Evolutionary conservation across 2,797 vertebrate species (phyloP).

Genomic region (Parauchenoglanis ngamensis): DNA sequence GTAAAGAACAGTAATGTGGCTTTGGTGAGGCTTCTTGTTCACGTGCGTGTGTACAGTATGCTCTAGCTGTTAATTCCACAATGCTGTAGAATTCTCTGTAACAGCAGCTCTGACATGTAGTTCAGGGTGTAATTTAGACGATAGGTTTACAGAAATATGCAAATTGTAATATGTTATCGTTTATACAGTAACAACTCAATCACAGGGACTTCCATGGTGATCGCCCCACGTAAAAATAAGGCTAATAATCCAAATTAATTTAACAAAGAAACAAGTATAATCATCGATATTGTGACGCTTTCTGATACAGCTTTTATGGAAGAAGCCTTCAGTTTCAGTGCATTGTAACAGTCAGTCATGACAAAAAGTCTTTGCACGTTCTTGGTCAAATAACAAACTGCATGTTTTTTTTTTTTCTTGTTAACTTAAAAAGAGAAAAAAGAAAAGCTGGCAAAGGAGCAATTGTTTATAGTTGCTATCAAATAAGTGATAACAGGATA

Average conservation of each 20-base stretch:
- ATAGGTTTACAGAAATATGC: neutral
- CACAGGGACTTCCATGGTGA: neutral
- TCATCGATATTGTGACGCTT: neutral
- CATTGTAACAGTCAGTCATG: neutral
- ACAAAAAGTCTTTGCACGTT: neutral
- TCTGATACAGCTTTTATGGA: neutral
- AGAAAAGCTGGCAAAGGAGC: neutral
- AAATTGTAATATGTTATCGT: neutral
- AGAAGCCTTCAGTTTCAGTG: neutral
- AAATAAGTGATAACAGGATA: neutral
- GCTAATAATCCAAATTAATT: neutral
- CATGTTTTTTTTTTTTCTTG: neutral
- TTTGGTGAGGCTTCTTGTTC: slow-evolving; percentile 63
- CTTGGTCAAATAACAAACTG: neutral
- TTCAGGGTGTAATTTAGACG: neutral
- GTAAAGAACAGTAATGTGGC: slow-evolving; percentile 73
- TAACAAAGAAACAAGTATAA: neutral
- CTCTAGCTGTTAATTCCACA: neutral
- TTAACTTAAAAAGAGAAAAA: neutral
- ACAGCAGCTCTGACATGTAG: neutral
- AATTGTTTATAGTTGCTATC: too few species aligned
- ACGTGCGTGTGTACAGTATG: neutral
- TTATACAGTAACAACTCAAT: neutral
- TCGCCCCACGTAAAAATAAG: neutral
- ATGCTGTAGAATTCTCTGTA: neutral